These are phyloP conservation scores for Danio rerio DNA, from an alignment of 2,113 vertebrate genomes.

Conservation along the genomic window DNA sequence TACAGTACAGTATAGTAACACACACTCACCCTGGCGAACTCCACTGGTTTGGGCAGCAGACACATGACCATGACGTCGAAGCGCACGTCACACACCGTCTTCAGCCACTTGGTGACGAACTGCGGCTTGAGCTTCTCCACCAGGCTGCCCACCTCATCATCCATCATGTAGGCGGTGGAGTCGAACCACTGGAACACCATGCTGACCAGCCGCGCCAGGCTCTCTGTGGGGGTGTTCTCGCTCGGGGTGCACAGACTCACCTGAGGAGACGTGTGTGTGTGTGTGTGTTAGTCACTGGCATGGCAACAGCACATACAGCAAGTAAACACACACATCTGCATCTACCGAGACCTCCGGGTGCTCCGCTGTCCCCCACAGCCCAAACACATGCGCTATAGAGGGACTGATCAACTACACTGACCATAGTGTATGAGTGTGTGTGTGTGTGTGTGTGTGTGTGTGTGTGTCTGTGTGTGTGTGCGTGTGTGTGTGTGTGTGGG, in stretches of 20 bases:
- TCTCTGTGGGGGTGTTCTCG: conserved; percentile 97
- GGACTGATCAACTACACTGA: no score
- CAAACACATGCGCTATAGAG: no score
- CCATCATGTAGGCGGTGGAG: conserved; percentile 99
- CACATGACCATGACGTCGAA: conserved; percentile 99
- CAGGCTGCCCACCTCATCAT: conserved; percentile 97
- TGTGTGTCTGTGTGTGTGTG: not conserved
- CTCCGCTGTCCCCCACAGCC: no score
- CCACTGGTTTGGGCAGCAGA: conserved; percentile 96
- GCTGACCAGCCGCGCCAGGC: conserved; percentile 93
- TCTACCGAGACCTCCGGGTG: no score
- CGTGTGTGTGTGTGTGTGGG: not conserved
- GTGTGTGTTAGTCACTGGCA: not conserved
- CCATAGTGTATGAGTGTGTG: not conserved
- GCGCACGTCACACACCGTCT: conserved; percentile 96
- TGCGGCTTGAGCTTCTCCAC: conserved; percentile 99
- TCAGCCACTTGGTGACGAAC: conserved; percentile 99
- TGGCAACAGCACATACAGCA: no score
- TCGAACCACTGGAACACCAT: conserved; percentile 99
- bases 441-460: not conserved
- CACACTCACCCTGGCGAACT: conserved; percentile 92
- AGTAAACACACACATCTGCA: no score
- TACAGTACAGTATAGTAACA: no score
- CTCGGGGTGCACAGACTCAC: conserved; percentile 97
- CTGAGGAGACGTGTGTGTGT: conserved; percentile 64